Percentiles rank a stretch among this genome's conserved stretches.
phyloP scores from a whole-genome alignment of 2,888 invertebrate species.

The Chrysodeixis includens region DNA sequence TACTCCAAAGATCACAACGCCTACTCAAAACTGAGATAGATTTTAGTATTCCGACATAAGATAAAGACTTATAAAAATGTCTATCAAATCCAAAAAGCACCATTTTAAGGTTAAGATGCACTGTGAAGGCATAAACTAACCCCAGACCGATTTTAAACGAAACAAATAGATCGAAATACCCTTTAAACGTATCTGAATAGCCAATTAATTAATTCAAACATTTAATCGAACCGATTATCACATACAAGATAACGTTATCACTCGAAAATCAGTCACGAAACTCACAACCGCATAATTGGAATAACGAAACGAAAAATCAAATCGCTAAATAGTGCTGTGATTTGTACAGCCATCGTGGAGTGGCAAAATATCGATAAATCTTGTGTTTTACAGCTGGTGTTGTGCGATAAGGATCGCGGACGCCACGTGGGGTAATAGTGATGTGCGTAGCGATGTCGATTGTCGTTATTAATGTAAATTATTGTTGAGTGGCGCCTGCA shows the following conservation, averaged over 20 bases:
- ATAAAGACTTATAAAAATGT: too few species aligned
- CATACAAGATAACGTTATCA: conserved; percentile 51
- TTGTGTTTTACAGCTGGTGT: conserved; percentile 87
- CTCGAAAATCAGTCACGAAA: conserved; percentile 33
- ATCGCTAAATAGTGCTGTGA: conserved; percentile 82
- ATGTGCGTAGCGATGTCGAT: conserved; percentile 59
- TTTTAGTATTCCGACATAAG: too few species aligned
- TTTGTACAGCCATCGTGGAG: conserved; percentile 81
- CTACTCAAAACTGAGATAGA: too few species aligned
- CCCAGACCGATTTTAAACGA: not conserved
- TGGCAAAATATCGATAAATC: conserved; percentile 88
- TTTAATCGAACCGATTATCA: conserved; percentile 54
- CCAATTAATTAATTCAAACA: conserved; percentile 55
- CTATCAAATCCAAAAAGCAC: too few species aligned
- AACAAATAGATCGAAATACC: conserved; percentile 13
- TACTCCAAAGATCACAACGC: too few species aligned
- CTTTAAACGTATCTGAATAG: conserved; percentile 28
- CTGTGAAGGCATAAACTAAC: not conserved
- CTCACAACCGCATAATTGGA: conserved; percentile 64
- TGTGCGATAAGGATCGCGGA: conserved; percentile 82
- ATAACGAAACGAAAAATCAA: conserved; percentile 70
- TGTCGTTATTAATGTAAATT: conserved; percentile 52
- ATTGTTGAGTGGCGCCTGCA: conserved; percentile 55
- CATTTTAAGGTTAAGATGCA: not conserved
- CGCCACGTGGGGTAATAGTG: conserved; percentile 86